Base-by-base conservation (phyloP, 2,888 invertebrate genomes). In the Hydrotaea cyrtoneurina region DNA sequence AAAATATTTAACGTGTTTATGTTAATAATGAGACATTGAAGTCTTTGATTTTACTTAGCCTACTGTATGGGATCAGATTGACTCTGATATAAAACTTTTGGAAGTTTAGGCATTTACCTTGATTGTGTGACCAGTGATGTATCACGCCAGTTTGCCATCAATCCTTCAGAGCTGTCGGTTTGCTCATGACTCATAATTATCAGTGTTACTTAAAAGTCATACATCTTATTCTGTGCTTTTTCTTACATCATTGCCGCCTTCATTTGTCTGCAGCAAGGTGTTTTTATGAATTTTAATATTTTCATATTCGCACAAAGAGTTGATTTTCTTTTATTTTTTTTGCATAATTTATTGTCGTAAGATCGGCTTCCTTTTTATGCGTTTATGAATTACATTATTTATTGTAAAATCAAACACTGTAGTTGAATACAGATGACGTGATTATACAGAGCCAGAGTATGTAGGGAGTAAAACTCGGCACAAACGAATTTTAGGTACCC, bases 301-400 rank as follows among this genome's bases (percentile, higher is more conserved):
- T 55, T 55, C 23, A 55, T 64, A 55, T 57, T 71, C 75, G 62
- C 62, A 78, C 50, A 83, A 11, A 15, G 50, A n/a, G 13, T n/a
- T n/a, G n/a, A n/a, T n/a, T n/a, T n/a, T n/a, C n/a, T n/a, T 31
- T 50, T 50, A 8, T 71, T 62, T 71, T n/a, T n/a, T n/a, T n/a
- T n/a, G n/a, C n/a, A 77, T 77, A 73, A 50, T 77, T 77, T 59
- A 66, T 39, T 59, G 80, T 72, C 72, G 77, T 80, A 76, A 80
- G 71, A 66, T 79, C 80, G 83, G 83, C 72, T 80, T 50, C 76
- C 80, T 83, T 83, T 76, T 59, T 79, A 57, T 78, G 74, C 62
- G 55, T 64, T 80, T 83, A 69, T 80, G 66, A 66, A 73, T 83
- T 76, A 46, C 66, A 72, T 80, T 80, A 80, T 83, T 83, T 80